These are phyloP conservation scores for Meriones psammophilus DNA, from an alignment of 2,797 vertebrate genomes.

Conservation along the genomic window DNA sequence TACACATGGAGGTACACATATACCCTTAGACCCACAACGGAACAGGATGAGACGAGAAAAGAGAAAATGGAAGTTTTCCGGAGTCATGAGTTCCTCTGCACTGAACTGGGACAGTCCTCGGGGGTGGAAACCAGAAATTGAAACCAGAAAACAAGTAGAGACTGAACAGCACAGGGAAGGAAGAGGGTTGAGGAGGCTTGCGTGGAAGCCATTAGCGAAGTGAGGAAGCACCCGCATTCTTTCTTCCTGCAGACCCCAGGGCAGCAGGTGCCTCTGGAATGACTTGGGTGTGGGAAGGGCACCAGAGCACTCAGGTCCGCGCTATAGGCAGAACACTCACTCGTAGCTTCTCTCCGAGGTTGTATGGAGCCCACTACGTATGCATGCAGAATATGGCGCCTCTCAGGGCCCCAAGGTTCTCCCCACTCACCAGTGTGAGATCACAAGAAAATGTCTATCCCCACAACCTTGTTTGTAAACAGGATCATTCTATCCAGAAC, in stretches of 20 bases:
- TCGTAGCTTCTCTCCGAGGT: not conserved
- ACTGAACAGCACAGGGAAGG: not conserved
- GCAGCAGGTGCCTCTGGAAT: not conserved
- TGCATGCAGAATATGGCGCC: not conserved
- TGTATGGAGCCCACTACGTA: not conserved
- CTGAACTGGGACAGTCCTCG: not conserved
- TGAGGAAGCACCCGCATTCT: rapidly evolving
- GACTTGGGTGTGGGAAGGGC: not conserved
- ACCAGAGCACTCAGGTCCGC: not conserved
- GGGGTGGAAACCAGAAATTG: not conserved
- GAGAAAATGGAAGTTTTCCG: not conserved
- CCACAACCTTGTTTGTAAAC: not conserved
- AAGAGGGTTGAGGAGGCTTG: too few species aligned
- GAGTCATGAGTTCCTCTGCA: not conserved
- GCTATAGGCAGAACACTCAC: too few species aligned
- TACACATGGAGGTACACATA: not conserved
- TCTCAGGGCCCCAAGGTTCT: not conserved
- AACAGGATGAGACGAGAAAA: not conserved
- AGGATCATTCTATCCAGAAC: not conserved
- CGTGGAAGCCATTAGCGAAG: not conserved
- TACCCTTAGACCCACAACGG: not conserved
- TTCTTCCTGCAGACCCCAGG: not conserved
- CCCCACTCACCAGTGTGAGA: not conserved
- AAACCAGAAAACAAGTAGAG: not conserved
- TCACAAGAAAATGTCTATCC: not conserved